phyloP scores from a whole-genome alignment of 2,113 vertebrate genomes.

The Cyphomyrus plagiostoma region DNA sequence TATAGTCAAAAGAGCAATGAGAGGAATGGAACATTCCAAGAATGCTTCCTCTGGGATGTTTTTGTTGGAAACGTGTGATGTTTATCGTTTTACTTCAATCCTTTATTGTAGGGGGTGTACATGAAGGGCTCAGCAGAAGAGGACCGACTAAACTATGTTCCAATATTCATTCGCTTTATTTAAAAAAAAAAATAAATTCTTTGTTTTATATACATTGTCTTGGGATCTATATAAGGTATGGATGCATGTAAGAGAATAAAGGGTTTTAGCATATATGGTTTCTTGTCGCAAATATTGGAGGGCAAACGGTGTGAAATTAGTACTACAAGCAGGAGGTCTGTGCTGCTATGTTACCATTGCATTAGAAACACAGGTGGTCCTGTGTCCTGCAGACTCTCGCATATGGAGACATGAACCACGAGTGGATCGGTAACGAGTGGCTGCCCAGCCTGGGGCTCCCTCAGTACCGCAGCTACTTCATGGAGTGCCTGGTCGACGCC shows the following conservation, averaged over 20 bases:
- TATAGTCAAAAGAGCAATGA: neutral
- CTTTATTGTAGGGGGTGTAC: neutral
- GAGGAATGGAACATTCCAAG: neutral
- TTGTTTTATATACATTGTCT: neutral
- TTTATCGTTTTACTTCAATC: neutral
- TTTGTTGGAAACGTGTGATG: neutral
- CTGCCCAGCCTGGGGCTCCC: constrained; percentile 95
- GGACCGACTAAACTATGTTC: neutral
- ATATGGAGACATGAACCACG: constrained; percentile 98
- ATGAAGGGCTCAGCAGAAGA: neutral
- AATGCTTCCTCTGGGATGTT: neutral
- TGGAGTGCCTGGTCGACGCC: constrained; percentile 98
- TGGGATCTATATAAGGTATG: neutral
- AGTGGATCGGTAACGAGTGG: constrained; percentile 99
- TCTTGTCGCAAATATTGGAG: neutral
- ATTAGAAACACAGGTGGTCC: neutral
- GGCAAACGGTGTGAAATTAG: neutral
- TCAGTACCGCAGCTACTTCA: constrained; percentile 98
- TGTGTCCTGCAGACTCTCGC: constrained; percentile 75
- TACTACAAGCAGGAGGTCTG: neutral
- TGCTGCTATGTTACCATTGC: neutral
- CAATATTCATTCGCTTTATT: neutral
- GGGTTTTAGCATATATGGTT: neutral
- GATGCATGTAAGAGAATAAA: neutral
- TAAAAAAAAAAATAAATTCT: neutral